A percentile compares a stretch with the other conserved stretches of the same genome.
phyloP scores from a whole-genome alignment of 2,113 vertebrate species.

The Rhea americana region DNA sequence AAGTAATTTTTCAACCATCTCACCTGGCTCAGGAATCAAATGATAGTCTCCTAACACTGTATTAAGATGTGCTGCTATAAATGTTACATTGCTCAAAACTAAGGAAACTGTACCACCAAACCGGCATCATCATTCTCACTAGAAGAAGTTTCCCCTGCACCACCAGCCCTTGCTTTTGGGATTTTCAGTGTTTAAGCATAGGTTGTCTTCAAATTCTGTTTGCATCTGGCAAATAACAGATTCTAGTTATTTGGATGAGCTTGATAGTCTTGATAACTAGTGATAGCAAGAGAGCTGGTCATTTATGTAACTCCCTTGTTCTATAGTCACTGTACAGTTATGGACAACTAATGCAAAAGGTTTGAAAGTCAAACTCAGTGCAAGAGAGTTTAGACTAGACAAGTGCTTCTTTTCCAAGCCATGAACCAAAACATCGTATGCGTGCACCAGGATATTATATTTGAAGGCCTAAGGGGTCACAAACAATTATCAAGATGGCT shows the following conservation, averaged over 20 bases:
- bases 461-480: not conserved
- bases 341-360: not conserved
- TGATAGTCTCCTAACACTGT: not conserved
- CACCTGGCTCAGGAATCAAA: not conserved
- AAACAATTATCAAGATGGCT: not conserved
- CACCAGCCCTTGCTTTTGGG: rapidly evolving
- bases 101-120: not conserved
- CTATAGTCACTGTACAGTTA: not conserved
- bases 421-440: not conserved
- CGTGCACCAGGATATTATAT: not conserved
- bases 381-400: not conserved
- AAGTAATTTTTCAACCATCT: not conserved
- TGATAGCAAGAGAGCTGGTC: rapidly evolving
- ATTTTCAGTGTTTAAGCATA: not conserved
- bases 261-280: not conserved
- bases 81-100: not conserved
- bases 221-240: not conserved
- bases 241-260: not conserved
- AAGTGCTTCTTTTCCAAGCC: not conserved
- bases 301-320: not conserved
- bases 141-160: not conserved
- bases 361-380: not conserved
- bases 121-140: not conserved
- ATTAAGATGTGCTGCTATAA: not conserved
- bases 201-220: not conserved